Evolutionary conservation across 2,113 vertebrate genomes (phyloP), one percentile per base, ranked within the genome.

Genomic region (Labeo rohita): DNA sequence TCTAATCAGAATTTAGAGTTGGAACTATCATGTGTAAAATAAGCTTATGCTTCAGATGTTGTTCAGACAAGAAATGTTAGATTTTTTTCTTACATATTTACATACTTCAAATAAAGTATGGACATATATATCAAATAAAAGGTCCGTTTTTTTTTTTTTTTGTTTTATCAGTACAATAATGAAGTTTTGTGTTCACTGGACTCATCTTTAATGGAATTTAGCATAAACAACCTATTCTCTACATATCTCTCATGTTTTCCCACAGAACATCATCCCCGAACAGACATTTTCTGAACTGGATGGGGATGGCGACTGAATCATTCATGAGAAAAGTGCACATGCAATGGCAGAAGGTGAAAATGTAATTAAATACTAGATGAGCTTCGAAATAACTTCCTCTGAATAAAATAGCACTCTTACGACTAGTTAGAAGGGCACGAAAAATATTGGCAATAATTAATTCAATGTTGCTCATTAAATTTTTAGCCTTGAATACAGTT

Each of bases 171-270:
- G 2, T 52, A 39, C 63, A 66, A 2, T 16, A 72, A 34, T 45
- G 54, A 43, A 36, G 5, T 15, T 39, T 15, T 73, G 6, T 23
- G 21, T 18, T 66, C 88, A 83, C 56, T 49, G 66, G 61, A 84
- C 89, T 91, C 88, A 93, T 92, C 89, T 93, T 93, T 93, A 90
- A 94, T 93, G 91, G 87, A 90, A 91, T 91, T 88, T 86, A 91
- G 91, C 89, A 88, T 85, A 91, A 92, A 92, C 87, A 84, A 83
- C 87, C 86, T 89, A 87, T 91, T 87, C 87, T 90, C 84, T 80
- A 86, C 84, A 90, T 86, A 66, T 89, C 75, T 70, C 84, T 89
- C 87, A 49, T 45, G 82, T 88, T 85, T 88, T 89, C 82, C 11
- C 65, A 83, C 83, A 89, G 74, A 88, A 90, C 87, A 90, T 92